These are phyloP conservation scores for Eulemur macaco DNA, from an alignment of 2,113 vertebrate genomes.

Conservation along the genomic window DNA sequence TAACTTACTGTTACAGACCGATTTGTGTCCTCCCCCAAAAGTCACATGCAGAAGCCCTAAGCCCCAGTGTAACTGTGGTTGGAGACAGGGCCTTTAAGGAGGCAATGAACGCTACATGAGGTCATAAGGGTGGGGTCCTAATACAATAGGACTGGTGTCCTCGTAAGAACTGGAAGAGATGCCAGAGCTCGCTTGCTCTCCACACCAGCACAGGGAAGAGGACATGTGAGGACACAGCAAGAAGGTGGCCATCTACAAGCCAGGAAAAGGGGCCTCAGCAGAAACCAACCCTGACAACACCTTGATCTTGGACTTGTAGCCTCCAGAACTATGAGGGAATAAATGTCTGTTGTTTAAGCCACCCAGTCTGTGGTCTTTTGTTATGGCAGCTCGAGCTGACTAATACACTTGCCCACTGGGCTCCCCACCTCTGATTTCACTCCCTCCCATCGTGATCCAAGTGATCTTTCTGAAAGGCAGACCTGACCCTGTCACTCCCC, in stretches of 20 bases:
- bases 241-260: not conserved
- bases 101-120: not conserved
- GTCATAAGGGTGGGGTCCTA: not conserved
- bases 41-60: not conserved
- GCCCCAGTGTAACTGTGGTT: not conserved
- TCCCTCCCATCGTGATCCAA: not conserved
- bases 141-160: not conserved
- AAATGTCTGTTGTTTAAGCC: not conserved
- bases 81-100: not conserved
- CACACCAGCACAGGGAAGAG: not conserved
- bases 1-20: not conserved
- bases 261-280: not conserved
- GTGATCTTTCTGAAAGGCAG: slow-evolving; percentile 19
- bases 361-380: not conserved
- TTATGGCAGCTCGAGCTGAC: not conserved
- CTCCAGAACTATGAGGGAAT: not conserved
- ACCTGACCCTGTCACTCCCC: not conserved
- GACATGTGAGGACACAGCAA: not conserved
- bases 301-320: not conserved
- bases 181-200: not conserved
- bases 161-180: not conserved
- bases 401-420: not conserved
- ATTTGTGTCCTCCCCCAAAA: not conserved
- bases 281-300: not conserved
- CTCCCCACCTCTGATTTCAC: not conserved